Evolutionary conservation across 2,797 vertebrate species (phyloP).

Genomic region (Trichosurus vulpecula): DNA sequence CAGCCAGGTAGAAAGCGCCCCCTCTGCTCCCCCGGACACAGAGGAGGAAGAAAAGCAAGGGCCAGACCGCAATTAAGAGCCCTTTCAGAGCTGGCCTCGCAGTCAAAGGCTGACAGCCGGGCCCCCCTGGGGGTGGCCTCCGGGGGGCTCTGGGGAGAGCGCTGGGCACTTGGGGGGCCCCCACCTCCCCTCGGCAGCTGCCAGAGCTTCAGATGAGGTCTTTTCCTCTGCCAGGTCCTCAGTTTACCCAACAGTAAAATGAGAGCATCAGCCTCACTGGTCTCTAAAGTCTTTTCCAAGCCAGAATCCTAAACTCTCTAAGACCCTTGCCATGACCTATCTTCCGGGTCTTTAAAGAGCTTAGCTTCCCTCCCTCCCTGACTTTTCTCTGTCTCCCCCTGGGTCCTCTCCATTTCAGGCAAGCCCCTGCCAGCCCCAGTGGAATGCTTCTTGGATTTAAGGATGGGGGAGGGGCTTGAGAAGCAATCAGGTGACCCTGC

Average conservation of each 20-base stretch:
- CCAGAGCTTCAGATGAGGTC: no score
- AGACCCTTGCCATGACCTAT: background rate
- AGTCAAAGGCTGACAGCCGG: background rate
- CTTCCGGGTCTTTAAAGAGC: background rate
- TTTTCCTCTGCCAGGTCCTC: no score
- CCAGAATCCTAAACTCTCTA: no score
- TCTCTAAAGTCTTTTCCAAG: background rate
- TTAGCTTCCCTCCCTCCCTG: background rate
- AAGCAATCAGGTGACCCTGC: no score
- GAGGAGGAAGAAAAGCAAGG: background rate
- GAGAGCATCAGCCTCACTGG: background rate
- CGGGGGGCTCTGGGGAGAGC: no score
- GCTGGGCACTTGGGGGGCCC: no score
- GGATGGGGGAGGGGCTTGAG: no score
- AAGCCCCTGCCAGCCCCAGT: no score
- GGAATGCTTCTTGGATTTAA: no score
- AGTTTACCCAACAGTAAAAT: background rate
- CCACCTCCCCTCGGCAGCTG: background rate
- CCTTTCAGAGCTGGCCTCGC: background rate
- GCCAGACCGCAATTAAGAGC: background rate
- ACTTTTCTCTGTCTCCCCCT: background rate
- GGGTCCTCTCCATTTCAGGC: no score
- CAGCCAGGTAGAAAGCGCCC: background rate
- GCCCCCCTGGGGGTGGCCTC: background rate
- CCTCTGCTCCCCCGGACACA: background rate